These are phyloP conservation scores for Stichopus chloronotus DNA, from an alignment of 35 echinoderm and acorn worm species.

Conservation along the genomic window DNA sequence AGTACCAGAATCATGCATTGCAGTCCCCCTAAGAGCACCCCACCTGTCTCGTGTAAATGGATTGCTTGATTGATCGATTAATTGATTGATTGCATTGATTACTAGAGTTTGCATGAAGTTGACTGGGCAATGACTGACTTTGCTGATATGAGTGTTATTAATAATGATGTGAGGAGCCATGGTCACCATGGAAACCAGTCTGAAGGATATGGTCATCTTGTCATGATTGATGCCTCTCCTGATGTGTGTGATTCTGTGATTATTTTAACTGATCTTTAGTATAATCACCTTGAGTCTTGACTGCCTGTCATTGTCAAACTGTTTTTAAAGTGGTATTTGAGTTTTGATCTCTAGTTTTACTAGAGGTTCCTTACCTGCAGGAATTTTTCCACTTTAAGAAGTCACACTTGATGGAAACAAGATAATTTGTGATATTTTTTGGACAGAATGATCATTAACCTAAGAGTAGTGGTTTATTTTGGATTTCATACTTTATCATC, in stretches of 20 bases:
- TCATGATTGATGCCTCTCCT: neutral
- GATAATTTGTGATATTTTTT: too few relatives aligned
- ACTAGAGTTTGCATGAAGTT: neutral
- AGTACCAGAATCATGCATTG: too few relatives aligned
- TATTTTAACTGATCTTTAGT: neutral
- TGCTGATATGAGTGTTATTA: neutral
- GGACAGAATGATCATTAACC: too few relatives aligned
- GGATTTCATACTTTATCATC: too few relatives aligned
- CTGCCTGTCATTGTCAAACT: neutral
- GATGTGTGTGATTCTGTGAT: neutral
- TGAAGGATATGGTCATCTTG: neutral
- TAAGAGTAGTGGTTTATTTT: too few relatives aligned
- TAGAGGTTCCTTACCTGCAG: too few relatives aligned
- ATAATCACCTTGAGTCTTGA: neutral
- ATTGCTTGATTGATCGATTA: neutral
- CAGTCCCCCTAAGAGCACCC: too few relatives aligned
- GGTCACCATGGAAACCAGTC: neutral
- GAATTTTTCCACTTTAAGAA: too few relatives aligned
- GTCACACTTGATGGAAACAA: too few relatives aligned
- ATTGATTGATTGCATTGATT: neutral
- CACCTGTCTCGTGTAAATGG: too few relatives aligned
- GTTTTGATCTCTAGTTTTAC: too few relatives aligned
- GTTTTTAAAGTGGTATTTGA: too few relatives aligned
- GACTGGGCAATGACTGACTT: neutral
- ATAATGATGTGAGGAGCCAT: neutral